phyloP scores from a whole-genome alignment of 2,797 vertebrate genomes.

The Mormyrops boulengeri region DNA sequence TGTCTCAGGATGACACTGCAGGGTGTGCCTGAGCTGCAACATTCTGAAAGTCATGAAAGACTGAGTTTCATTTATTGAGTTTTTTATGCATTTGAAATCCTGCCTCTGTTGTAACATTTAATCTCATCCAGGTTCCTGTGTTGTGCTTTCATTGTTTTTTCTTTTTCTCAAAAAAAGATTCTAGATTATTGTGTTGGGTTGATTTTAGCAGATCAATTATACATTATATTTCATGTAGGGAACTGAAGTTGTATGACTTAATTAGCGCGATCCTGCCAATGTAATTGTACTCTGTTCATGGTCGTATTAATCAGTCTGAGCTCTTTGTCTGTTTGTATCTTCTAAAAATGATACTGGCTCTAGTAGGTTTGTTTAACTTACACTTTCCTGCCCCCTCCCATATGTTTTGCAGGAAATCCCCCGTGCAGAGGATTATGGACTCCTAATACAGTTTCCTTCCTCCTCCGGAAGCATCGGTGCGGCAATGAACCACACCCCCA shows the following conservation, averaged over 20 bases:
- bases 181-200: background rate
- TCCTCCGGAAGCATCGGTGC: slow-evolving; percentile 25
- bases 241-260: background rate
- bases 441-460: slow-evolving; percentile 15
- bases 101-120: background rate
- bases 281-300: background rate
- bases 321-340: background rate
- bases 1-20: background rate
- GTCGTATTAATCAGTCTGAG: background rate
- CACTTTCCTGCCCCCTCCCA: background rate
- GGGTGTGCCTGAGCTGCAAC: background rate
- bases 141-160: background rate
- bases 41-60: background rate
- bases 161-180: background rate
- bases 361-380: background rate
- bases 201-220: background rate
- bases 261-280: background rate
- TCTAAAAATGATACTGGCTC: background rate
- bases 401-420: slow-evolving; percentile 35
- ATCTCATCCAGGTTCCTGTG: background rate
- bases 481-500: slow-evolving; percentile 82
- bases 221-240: background rate
- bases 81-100: background rate
- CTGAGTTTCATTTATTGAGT: background rate
- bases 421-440: slow-evolving; percentile 28